Conservation (phyloP, 2,888 invertebrate genomes). For the Acleris literana region DNA sequence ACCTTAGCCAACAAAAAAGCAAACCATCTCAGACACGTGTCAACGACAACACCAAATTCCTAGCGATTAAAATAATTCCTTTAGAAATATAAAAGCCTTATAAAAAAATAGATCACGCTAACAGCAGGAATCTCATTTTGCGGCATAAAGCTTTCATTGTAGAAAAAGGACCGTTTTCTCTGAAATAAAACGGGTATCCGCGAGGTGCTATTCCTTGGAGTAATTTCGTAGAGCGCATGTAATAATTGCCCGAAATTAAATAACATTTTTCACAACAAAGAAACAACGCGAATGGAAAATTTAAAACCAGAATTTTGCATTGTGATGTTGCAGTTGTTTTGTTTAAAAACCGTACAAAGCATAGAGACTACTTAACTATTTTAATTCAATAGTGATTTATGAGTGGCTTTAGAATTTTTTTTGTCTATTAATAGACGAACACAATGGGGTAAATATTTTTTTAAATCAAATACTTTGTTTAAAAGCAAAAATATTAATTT, state of each 20-base stretch:
- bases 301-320: slow-evolving; percentile 63
- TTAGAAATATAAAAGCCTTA: slow-evolving; percentile 22
- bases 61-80: slow-evolving; percentile 30
- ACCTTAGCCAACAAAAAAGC: slow-evolving; percentile 40
- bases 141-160: slow-evolving; percentile 71
- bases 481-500: too few species aligned
- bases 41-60: slow-evolving; percentile 35
- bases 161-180: slow-evolving; percentile 62
- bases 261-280: slow-evolving; percentile 80
- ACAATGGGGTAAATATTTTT: too few species aligned
- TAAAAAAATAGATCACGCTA: slow-evolving; percentile 66
- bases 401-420: too few species aligned
- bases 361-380: too few species aligned
- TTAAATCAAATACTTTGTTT: too few species aligned
- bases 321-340: slow-evolving; percentile 63
- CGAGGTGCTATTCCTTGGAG: slow-evolving; percentile 77
- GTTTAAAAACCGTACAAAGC: slow-evolving; percentile 45
- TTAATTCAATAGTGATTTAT: too few species aligned
- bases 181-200: slow-evolving; percentile 70
- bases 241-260: slow-evolving; percentile 82
- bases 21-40: slow-evolving; percentile 39
- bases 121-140: slow-evolving; percentile 71
- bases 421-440: too few species aligned
- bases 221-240: slow-evolving; percentile 81
- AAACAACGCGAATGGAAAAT: slow-evolving; percentile 71